These are phyloP conservation scores for Notarius lentiginosus DNA, from an alignment of 2,113 vertebrate genomes.

Conservation along the genomic window DNA sequence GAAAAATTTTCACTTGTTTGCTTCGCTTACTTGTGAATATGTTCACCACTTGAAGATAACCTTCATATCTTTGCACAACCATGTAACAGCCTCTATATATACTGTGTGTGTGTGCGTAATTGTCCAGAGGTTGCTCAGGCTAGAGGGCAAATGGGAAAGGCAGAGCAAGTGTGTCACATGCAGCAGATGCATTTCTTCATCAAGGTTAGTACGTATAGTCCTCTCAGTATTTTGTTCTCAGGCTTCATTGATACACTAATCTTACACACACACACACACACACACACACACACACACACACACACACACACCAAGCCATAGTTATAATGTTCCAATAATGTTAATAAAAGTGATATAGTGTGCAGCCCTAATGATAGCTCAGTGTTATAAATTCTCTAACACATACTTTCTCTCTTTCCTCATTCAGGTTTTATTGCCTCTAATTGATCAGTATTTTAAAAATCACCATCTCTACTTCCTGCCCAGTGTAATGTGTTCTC, in stretches of 20 bases:
- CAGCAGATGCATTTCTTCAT: slow-evolving; percentile 87
- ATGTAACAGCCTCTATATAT: too few relatives aligned
- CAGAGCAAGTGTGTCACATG: slow-evolving; percentile 79
- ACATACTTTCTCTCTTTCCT: neutral
- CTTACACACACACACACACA: too few relatives aligned
- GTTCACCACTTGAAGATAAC: too few relatives aligned
- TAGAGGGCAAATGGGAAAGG: slow-evolving; percentile 74
- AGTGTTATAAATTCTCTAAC: neutral
- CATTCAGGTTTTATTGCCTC: slow-evolving; percentile 86
- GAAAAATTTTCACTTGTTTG: too few relatives aligned
- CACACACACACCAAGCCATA: neutral
- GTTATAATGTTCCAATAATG: neutral
- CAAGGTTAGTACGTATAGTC: slow-evolving; percentile 75
- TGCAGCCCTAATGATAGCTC: neutral
- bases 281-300: neutral
- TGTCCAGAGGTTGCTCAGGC: slow-evolving; percentile 68
- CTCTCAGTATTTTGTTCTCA: neutral
- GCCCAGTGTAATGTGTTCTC: slow-evolving; percentile 77
- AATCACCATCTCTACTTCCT: slow-evolving; percentile 87
- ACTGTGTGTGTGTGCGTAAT: neutral
- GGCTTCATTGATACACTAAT: neutral
- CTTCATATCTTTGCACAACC: too few relatives aligned
- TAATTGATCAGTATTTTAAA: slow-evolving; percentile 93
- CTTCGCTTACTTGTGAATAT: too few relatives aligned
- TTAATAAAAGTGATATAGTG: neutral